Conservation (phyloP, 1,140 invertebrate species). For the Akabosia matsudoensis region DNA sequence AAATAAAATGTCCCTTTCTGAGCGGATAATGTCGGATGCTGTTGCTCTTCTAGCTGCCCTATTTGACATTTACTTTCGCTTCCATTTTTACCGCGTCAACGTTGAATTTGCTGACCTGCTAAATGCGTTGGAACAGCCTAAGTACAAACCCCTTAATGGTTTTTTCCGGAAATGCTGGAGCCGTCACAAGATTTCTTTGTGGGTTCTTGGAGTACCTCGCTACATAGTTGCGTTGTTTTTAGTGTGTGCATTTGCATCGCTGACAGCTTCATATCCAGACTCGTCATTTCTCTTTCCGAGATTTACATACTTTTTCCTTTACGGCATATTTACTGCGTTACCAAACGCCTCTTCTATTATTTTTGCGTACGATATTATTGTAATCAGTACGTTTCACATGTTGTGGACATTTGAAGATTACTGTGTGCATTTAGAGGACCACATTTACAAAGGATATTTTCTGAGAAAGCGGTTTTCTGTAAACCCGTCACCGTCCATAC, state of each 20-base stretch:
- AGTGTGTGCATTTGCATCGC: not conserved
- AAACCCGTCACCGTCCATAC: not conserved
- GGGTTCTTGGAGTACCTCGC: not conserved
- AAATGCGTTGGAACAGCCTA: not conserved
- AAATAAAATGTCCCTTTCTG: not conserved
- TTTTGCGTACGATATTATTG: conserved; percentile 3
- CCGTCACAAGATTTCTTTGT: not conserved
- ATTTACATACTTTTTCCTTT: conserved; percentile 1
- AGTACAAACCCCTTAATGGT: not conserved
- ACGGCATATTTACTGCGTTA: not conserved
- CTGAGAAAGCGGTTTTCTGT: not conserved
- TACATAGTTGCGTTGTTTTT: not conserved
- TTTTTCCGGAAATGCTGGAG: not conserved
- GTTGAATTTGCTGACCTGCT: not conserved
- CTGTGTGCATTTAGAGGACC: conserved; percentile 11
- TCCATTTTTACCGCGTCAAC: not conserved
- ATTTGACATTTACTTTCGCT: conserved; percentile 3
- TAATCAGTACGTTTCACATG: conserved; percentile 7
- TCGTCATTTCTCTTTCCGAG: not conserved
- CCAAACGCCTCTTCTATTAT: not conserved
- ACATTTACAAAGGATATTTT: conserved; percentile 18
- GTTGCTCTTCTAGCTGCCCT: not conserved
- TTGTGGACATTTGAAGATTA: conserved; percentile 16
- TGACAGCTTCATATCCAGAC: not conserved
- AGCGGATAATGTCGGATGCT: not conserved